Evolutionary conservation across 2,113 vertebrate species (phyloP).

Genomic region (Danionella cerebrum): DNA sequence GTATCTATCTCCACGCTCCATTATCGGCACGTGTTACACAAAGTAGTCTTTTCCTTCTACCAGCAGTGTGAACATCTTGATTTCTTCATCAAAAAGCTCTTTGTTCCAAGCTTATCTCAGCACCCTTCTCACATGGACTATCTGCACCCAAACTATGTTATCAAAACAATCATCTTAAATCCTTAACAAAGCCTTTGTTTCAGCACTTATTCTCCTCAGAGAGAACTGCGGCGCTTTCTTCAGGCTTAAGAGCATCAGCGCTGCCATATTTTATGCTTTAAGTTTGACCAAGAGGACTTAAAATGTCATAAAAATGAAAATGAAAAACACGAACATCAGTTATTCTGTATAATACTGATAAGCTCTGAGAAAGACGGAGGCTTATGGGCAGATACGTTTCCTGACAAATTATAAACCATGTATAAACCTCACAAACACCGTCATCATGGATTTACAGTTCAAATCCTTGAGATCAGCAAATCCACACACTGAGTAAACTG

Average conservation of each 20-base stretch:
- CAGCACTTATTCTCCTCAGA: not conserved
- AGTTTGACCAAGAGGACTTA: not conserved
- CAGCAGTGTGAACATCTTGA: not conserved
- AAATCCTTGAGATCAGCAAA: constrained; percentile 7
- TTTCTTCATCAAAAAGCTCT: constrained; percentile 9
- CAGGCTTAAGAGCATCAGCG: not conserved
- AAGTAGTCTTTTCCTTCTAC: constrained; percentile 2
- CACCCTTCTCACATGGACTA: not conserved
- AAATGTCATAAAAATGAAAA: not conserved
- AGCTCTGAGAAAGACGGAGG: not conserved
- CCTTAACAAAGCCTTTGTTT: not conserved
- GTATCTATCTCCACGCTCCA: constrained; percentile 4
- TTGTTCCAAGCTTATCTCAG: constrained; percentile 27
- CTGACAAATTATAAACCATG: not conserved
- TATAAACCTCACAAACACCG: not conserved
- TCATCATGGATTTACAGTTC: not conserved
- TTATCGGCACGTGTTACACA: constrained; percentile 15
- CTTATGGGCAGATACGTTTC: not conserved
- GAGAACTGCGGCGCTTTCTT: not conserved
- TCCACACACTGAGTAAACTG: constrained; percentile 10
- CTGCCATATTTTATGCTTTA: not conserved
- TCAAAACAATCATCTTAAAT: not conserved
- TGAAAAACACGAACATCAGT: not conserved
- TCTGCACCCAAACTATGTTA: constrained; percentile 17
- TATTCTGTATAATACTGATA: not conserved